Conservation (phyloP, 2,113 vertebrate genomes). For the Zosterops borbonicus region DNA sequence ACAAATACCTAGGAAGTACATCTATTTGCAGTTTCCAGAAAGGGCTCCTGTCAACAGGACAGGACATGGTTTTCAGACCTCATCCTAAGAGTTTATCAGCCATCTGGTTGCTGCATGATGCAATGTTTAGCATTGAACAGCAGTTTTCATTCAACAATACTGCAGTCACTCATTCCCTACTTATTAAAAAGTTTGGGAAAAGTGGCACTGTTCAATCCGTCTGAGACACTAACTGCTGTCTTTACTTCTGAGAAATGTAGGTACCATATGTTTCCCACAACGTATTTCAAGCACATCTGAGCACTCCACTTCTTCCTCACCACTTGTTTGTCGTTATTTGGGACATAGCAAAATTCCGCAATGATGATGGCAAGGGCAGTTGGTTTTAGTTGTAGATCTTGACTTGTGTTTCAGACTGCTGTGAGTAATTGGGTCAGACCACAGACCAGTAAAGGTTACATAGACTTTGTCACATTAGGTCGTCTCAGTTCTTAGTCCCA, state of each 20-base stretch:
- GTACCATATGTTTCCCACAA: neutral
- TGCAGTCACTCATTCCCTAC: neutral
- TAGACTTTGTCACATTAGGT: neutral
- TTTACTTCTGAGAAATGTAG: neutral
- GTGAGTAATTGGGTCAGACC: conserved; percentile 1
- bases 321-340: neutral
- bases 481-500: neutral
- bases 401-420: neutral
- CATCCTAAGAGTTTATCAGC: neutral
- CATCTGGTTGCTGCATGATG: neutral
- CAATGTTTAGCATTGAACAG: neutral
- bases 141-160: neutral
- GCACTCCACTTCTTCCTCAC: neutral
- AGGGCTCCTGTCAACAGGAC: neutral
- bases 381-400: neutral
- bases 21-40: neutral
- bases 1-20: neutral
- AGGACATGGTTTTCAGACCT: conserved; percentile 31
- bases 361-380: neutral
- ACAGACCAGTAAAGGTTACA: neutral
- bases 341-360: neutral
- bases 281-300: neutral
- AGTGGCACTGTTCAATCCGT: neutral
- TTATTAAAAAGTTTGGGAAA: neutral
- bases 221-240: neutral